Evolutionary conservation across 2,113 vertebrate species (phyloP).

Genomic region (Apus apus): DNA sequence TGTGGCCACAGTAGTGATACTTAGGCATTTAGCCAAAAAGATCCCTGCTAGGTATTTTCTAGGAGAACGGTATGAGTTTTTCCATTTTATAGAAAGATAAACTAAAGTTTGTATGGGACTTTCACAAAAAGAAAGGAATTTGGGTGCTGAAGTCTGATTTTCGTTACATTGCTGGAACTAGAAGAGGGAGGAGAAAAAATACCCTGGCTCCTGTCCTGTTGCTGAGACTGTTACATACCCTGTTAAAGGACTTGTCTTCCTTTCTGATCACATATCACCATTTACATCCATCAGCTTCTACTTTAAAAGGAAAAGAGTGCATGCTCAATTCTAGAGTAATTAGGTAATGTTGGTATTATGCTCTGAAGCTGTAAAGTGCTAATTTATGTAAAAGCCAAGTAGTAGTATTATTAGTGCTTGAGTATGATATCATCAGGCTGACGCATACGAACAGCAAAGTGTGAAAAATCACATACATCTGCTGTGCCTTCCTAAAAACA

Average conservation of each 20-base stretch:
- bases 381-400: conserved; percentile 61
- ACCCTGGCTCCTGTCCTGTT: neutral
- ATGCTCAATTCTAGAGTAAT: conserved; percentile 49
- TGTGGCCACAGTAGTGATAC: neutral
- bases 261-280: conserved; percentile 35
- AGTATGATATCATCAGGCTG: conserved; percentile 59
- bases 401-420: conserved; percentile 40
- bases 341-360: conserved; percentile 51
- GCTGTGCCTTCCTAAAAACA: conserved; percentile 9
- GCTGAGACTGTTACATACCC: conserved; percentile 21
- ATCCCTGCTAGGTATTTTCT: neutral
- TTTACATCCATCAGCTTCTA: conserved; percentile 40
- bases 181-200: neutral
- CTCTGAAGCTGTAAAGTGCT: conserved; percentile 58
- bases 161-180: neutral
- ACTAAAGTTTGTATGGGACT: neutral
- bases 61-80: neutral
- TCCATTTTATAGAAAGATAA: neutral
- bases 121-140: conserved; percentile 16
- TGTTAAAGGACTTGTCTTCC: conserved; percentile 49
- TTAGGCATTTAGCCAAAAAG: neutral
- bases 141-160: neutral
- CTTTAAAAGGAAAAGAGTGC: conserved; percentile 55
- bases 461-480: conserved; percentile 45
- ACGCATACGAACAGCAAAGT: conserved; percentile 6